Evolutionary conservation across 2,797 vertebrate genomes (phyloP).

Genomic region (Lagodon rhomboides): DNA sequence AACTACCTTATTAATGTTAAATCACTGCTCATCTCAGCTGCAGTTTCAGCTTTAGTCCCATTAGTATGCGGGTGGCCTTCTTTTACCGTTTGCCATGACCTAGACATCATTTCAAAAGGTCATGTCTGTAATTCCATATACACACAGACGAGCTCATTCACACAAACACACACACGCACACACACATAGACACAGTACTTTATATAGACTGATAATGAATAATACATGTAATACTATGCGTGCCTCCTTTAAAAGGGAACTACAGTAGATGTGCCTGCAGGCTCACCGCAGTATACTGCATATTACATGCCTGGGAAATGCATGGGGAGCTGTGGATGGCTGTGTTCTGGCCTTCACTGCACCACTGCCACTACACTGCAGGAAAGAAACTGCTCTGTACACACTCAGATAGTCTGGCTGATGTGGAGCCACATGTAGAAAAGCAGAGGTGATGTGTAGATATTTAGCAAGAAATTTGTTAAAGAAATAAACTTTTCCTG

Average conservation of each 20-base stretch:
- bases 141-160: conserved; percentile 10
- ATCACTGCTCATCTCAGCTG: conserved; percentile 17
- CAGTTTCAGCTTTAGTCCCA: conserved; percentile 8
- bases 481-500: conserved; percentile 1
- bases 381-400: not conserved
- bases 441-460: conserved; percentile 1
- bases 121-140: conserved; percentile 70
- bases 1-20: not conserved
- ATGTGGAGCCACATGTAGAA: conserved; percentile 12
- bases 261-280: conserved; percentile 33
- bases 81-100: conserved; percentile 41
- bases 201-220: conserved; percentile 69
- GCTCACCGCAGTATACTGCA: conserved; percentile 35
- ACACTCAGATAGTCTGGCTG: conserved; percentile 1
- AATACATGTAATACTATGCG: conserved; percentile 70
- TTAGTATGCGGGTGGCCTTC: not conserved
- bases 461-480: conserved; percentile 12
- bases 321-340: conserved; percentile 15
- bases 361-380: not conserved
- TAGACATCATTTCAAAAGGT: conserved; percentile 57
- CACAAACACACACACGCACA: conserved; percentile 14
- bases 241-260: conserved; percentile 45
- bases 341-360: conserved; percentile 23
- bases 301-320: conserved; percentile 35
- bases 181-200: conserved; percentile 18